Conservation (phyloP, 92 coral and sea anemone species). For the Epizoanthus fatuus region DNA sequence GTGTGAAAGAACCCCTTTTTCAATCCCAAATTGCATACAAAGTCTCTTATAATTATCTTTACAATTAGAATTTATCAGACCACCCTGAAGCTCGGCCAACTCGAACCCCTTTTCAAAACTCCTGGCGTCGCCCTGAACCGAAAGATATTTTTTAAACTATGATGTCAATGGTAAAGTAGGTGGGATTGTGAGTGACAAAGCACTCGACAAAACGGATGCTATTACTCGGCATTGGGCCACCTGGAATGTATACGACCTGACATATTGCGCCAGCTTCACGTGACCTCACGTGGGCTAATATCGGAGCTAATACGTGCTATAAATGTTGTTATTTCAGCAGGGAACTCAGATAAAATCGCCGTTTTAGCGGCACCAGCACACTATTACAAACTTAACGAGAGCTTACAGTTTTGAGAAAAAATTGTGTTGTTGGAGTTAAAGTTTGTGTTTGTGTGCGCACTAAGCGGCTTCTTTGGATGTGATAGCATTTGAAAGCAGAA, state of each 20-base stretch:
- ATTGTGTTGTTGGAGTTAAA: background rate
- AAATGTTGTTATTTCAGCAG: constrained; percentile 31
- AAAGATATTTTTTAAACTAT: constrained; percentile 21
- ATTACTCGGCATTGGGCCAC: background rate
- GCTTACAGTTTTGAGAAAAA: too few relatives aligned
- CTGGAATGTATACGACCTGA: constrained; percentile 28
- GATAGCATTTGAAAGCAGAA: constrained; percentile 7
- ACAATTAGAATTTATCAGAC: background rate
- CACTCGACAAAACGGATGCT: constrained; percentile 25
- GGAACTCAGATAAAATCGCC: constrained; percentile 6
- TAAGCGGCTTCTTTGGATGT: background rate
- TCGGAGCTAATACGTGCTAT: constrained; percentile 9
- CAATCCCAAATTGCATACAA: background rate
- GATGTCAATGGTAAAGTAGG: constrained; percentile 4
- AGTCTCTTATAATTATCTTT: background rate
- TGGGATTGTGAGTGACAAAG: constrained; percentile 21
- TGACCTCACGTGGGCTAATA: background rate
- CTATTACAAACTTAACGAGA: background rate
- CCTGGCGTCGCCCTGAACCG: background rate
- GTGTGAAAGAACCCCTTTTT: too few relatives aligned
- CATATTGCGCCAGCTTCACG: background rate
- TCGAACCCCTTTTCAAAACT: background rate
- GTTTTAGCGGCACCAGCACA: constrained; percentile 11
- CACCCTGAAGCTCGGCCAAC: too few relatives aligned
- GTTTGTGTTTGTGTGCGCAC: background rate